Evolutionary conservation across 2,888 invertebrate species (phyloP), one percentile per base, ranked within the genome.

Genomic region (Melanargia galathea): DNA sequence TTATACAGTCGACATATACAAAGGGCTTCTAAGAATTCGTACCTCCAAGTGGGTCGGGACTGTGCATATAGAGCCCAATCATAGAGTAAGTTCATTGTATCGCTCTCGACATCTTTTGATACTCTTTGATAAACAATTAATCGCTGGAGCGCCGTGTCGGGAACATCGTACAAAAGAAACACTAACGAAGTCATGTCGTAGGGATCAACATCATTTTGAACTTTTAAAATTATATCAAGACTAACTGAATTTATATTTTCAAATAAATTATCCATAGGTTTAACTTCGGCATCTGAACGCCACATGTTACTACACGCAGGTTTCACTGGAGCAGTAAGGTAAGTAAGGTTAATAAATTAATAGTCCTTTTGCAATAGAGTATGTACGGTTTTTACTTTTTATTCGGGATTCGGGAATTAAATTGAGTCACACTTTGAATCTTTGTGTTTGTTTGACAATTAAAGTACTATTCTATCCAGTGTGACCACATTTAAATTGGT

Each of bases 1-100:
- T 75, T 76, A 66, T 82, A 79, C 1, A 88, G 73, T 66, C 89
- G 84, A 63, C 90, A 90, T 62, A 86, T 77, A 13, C 82, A 69
- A 2, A 91, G 78, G 3, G 88, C 88, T 75, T 91, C 91, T n/a
- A 91, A 65, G 61, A 91, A 86, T 70, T 90, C 84, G 63, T 86
- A 76, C 71, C 76, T 84, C 90, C 91, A 91, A 18, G 78, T 79
- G 1, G 79, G 65, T 30, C 74, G 77, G 1, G 75, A 68, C 45
- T 87, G 87, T 2, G 83, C 81, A 46, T 81, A 75, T 6, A 78
- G 71, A 1, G 82, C 86, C 91, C 91, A 91, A 16, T 90, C 85
- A 43, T 80, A 82, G 2, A 91, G 71, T 58, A 90, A 73, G 68
- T 86, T 83, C 24, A 84, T 70, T 48, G 81, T 81, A 22, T 74